These are phyloP conservation scores for Meloe dianella DNA, from an alignment of 2,888 invertebrate genomes.

Conservation along the genomic window DNA sequence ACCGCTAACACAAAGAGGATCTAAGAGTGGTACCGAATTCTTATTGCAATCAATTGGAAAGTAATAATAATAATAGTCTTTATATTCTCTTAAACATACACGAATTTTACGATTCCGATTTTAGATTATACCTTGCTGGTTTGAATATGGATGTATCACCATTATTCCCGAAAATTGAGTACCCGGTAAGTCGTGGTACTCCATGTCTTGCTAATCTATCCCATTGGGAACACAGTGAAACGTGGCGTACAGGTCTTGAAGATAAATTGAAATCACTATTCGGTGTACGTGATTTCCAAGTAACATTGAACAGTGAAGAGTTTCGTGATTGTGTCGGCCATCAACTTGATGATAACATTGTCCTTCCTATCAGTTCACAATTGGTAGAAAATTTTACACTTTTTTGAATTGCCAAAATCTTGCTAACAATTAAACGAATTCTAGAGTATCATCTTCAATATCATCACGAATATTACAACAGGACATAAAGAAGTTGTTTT, in stretches of 20 bases:
- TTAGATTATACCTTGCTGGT: constrained; percentile 80
- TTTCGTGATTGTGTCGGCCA: constrained; percentile 53
- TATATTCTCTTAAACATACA: neutral
- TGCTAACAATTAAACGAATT: constrained; percentile 25
- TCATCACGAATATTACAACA: constrained; percentile 43
- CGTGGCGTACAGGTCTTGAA: constrained; percentile 66
- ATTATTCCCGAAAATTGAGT: constrained; percentile 77
- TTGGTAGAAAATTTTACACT: constrained; percentile 45
- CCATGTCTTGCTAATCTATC: constrained; percentile 83
- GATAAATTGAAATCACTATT: constrained; percentile 51
- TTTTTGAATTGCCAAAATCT: neutral
- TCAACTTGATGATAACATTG: constrained; percentile 51
- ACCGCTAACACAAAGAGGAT: constrained; percentile 75
- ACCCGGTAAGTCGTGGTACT: constrained; percentile 87
- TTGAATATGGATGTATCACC: constrained; percentile 76
- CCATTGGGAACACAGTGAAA: constrained; percentile 87
- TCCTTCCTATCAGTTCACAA: constrained; percentile 51
- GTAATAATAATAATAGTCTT: constrained; percentile 60
- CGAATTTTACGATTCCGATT: constrained; percentile 15
- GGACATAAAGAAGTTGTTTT: constrained; percentile 51
- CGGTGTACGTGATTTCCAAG: constrained; percentile 55
- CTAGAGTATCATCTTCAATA: constrained; percentile 46
- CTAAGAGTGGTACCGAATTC: constrained; percentile 69
- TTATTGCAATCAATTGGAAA: constrained; percentile 71
- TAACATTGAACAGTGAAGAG: constrained; percentile 61